Conservation (phyloP, 2,113 vertebrate species). For the Rhinichthys klamathensis region DNA sequence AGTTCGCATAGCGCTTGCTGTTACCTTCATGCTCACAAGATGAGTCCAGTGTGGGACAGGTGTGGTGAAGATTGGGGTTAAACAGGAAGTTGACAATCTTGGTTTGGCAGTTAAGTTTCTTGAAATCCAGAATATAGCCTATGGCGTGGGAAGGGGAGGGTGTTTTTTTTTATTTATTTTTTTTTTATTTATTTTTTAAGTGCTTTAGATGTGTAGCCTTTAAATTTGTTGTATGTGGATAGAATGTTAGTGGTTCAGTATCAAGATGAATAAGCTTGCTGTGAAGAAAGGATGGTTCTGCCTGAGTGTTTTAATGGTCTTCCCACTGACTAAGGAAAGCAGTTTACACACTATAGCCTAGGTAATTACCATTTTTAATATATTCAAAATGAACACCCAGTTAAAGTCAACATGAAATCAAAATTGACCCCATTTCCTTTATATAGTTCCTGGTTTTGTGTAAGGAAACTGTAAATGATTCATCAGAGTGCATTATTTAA, state of each 20-base stretch:
- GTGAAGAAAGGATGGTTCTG: not conserved
- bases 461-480: not conserved
- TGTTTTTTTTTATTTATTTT: too few relatives aligned
- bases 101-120: not conserved
- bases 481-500: not conserved
- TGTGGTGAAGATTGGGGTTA: not conserved
- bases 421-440: not conserved
- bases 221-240: not conserved
- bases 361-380: not conserved
- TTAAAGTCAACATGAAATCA: not conserved
- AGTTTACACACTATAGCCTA: not conserved
- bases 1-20: conserved; percentile 20
- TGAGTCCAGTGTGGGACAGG: conserved; percentile 6
- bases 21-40: conserved; percentile 4
- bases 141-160: not conserved
- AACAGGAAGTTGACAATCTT: conserved; percentile 6
- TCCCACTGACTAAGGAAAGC: not conserved
- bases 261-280: not conserved
- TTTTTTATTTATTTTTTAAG: not conserved
- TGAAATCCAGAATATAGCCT: not conserved
- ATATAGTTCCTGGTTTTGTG: not conserved
- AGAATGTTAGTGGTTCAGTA: not conserved
- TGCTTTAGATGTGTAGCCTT: not conserved
- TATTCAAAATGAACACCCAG: not conserved
- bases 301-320: not conserved